Conservation (phyloP, 2,113 vertebrate species). For the Pygoscelis adeliae region DNA sequence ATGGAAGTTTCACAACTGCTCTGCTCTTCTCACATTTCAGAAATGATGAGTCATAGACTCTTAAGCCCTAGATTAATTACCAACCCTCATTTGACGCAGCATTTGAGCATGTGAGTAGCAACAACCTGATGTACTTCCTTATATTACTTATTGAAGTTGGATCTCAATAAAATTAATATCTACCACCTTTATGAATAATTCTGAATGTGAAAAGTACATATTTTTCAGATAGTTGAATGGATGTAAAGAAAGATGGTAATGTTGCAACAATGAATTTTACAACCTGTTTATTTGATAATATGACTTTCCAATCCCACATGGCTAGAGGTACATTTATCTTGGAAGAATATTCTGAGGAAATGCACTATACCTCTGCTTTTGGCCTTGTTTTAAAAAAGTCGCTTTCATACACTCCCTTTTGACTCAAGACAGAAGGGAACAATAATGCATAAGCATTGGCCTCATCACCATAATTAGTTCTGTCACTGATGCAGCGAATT, state of each 20-base stretch:
- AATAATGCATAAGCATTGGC: slow-evolving; percentile 74
- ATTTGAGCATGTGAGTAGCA: background rate
- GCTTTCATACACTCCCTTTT: slow-evolving; percentile 78
- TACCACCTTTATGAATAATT: background rate
- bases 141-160: background rate
- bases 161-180: background rate
- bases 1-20: background rate
- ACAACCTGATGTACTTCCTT: background rate
- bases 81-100: fast-evolving
- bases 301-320: background rate
- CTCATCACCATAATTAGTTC: slow-evolving; percentile 83
- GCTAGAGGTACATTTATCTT: background rate
- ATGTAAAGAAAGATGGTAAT: background rate
- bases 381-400: slow-evolving; percentile 80
- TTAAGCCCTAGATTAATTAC: background rate
- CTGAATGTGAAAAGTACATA: background rate
- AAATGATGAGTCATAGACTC: background rate
- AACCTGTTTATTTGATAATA: background rate
- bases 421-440: slow-evolving; percentile 76
- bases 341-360: background rate
- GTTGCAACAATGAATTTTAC: background rate
- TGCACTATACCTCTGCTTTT: slow-evolving; percentile 83
- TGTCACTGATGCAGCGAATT: slow-evolving; percentile 76
- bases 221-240: background rate
- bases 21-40: background rate